phyloP scores from a whole-genome alignment of 2,888 invertebrate species.

The Laothoe populi region DNA sequence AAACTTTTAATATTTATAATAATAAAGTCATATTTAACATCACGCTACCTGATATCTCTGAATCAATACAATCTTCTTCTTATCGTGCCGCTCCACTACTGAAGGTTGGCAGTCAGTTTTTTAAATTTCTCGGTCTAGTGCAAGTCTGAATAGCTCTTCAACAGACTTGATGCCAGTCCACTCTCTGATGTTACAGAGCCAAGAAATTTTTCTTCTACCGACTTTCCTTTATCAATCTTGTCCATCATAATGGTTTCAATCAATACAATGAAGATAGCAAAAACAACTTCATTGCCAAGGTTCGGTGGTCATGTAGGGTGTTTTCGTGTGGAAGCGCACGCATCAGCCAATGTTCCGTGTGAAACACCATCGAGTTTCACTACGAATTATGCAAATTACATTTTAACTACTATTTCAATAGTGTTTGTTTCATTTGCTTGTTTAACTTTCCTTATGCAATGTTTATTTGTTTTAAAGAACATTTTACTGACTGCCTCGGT shows the following conservation, averaged over 20 bases:
- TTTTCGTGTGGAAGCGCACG: constrained; percentile 27
- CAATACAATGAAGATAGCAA: neutral
- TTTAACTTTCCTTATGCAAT: neutral
- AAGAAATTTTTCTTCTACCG: too few relatives aligned
- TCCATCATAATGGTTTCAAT: too few relatives aligned
- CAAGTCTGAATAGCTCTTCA: too few relatives aligned
- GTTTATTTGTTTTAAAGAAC: neutral
- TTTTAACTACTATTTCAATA: neutral
- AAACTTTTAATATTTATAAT: too few relatives aligned
- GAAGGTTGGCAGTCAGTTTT: too few relatives aligned
- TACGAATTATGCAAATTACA: constrained; percentile 6
- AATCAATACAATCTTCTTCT: neutral
- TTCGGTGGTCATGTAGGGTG: constrained; percentile 36
- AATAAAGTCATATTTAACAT: too few relatives aligned
- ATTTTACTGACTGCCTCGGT: neutral
- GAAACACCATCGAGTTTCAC: constrained; percentile 22
- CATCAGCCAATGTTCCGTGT: constrained; percentile 22
- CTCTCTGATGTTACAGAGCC: too few relatives aligned
- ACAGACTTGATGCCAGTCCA: too few relatives aligned
- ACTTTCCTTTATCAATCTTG: too few relatives aligned
- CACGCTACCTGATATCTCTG: too few relatives aligned
- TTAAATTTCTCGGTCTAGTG: too few relatives aligned
- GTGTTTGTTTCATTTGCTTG: neutral
- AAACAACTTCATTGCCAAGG: constrained; percentile 31
- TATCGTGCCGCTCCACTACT: too few relatives aligned